Base-by-base conservation (phyloP, 1,140 invertebrate species). In the Mercenaria mercenaria region DNA sequence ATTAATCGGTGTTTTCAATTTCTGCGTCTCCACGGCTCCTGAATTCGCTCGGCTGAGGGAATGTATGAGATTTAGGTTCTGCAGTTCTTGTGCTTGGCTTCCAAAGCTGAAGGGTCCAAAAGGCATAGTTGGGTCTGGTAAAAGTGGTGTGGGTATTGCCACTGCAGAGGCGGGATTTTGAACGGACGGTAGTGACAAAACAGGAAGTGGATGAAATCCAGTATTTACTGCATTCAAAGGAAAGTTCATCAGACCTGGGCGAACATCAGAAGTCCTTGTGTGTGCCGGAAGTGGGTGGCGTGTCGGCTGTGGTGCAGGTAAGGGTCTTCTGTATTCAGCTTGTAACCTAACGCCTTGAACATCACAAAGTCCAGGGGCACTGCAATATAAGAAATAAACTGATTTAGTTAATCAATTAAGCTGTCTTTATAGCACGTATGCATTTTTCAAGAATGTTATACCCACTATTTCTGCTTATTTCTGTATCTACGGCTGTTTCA, bases 1-100 rank as follows among this genome's bases (percentile, higher is more conserved):
- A 67, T 94, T 94, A 23, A 94, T 93, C 0, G 94, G 94, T 0
- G 93, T 90, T 88, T 95, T 95, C 26, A 93, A 47, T 84, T 94
- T 95, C 3, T 93, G 91, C 15, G 94, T 61, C 32, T 95, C 94
- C 3, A 90, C 82, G 23, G 92, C 67, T 29, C 88, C 88, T 13
- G 91, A 61, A 32, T 93, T 88, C 56, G 59, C n/a, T 11, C 86
- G 20, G 59, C 67, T 88, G 0, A 88, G n/a, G 0, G 86, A 81
- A 64, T 93, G 92, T 26, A 91, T 74, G 34, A 93, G 61, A 64
- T 86, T 93, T 0, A 93, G 67, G n/a, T 91, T 90, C 47, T 89
- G 91, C 4, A 94, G 26, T 32, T 93, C 92, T 47, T 89, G 82
- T 3, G 90, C 72, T 20, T 83, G 80, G 13, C 82, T 34, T 23